Evolutionary conservation across 2,113 vertebrate genomes (phyloP).

Genomic region (Trichechus manatus): DNA sequence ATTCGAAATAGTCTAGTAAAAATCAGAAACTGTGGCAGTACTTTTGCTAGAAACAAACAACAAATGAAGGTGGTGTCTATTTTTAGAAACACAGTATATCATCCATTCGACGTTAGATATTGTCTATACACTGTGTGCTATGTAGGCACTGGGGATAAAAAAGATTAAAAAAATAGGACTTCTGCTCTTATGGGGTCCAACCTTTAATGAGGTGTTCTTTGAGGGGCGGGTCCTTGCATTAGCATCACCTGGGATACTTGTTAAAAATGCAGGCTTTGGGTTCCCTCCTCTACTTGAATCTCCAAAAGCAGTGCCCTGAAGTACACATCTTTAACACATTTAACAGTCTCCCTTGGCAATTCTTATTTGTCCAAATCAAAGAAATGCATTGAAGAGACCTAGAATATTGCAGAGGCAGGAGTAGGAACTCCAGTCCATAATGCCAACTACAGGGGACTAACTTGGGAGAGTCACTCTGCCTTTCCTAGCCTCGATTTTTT

Average conservation of each 20-base stretch:
- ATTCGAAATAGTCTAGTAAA: background rate
- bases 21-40: slow-evolving; percentile 40
- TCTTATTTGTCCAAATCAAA: background rate
- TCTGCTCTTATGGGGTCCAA: background rate
- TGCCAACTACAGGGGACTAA: rapidly evolving
- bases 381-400: background rate
- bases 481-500: background rate
- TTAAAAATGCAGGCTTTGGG: background rate
- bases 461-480: background rate
- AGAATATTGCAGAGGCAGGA: background rate
- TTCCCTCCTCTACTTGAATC: background rate
- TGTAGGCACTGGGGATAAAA: background rate
- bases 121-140: background rate
- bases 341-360: background rate
- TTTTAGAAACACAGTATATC: slow-evolving; percentile 62
- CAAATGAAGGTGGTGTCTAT: background rate
- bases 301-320: background rate
- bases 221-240: background rate
- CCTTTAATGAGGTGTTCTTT: background rate
- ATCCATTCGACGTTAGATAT: background rate
- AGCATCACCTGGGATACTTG: background rate
- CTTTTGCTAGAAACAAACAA: slow-evolving; percentile 48
- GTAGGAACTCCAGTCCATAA: no score
- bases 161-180: background rate
- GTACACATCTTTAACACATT: background rate